These are phyloP conservation scores for Drosophila suboccidentalis DNA, from an alignment of 2,888 invertebrate genomes.

Conservation along the genomic window DNA sequence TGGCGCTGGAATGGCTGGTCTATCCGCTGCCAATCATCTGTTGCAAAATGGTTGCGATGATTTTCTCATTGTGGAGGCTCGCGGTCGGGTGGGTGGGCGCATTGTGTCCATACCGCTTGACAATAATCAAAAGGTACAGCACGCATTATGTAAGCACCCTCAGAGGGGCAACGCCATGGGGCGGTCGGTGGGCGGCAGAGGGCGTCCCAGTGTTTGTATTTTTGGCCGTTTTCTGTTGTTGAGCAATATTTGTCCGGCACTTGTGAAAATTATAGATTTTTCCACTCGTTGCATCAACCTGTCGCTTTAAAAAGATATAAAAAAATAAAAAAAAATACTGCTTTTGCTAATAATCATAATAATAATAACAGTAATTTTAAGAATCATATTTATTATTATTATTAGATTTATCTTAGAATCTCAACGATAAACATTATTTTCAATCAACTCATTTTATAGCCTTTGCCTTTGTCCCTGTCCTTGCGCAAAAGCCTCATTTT, in stretches of 20 bases:
- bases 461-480: constrained; percentile 36
- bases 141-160: constrained; percentile 63
- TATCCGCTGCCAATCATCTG: constrained; percentile 94
- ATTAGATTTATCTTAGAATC: background rate
- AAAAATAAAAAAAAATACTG: background rate
- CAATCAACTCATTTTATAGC: background rate
- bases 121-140: constrained; percentile 85
- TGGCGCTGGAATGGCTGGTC: constrained; percentile 93
- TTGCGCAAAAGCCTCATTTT: constrained; percentile 24
- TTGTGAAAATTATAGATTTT: constrained; percentile 61
- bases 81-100: constrained; percentile 93
- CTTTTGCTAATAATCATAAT: background rate
- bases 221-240: constrained; percentile 28
- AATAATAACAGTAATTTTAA: too few relatives aligned
- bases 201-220: constrained; percentile 26
- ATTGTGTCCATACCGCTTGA: constrained; percentile 91
- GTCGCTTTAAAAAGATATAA: background rate
- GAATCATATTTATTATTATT: background rate
- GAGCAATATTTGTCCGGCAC: constrained; percentile 13
- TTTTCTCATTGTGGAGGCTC: constrained; percentile 93
- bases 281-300: constrained; percentile 29
- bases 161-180: constrained; percentile 10
- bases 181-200: background rate
- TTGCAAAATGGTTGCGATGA: constrained; percentile 92
- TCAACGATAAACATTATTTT: background rate